Percentiles rank a stretch among this genome's conserved stretches.
Conservation (phyloP, 2,113 vertebrate genomes). For the Sarotherodon lohbergeri region DNA sequence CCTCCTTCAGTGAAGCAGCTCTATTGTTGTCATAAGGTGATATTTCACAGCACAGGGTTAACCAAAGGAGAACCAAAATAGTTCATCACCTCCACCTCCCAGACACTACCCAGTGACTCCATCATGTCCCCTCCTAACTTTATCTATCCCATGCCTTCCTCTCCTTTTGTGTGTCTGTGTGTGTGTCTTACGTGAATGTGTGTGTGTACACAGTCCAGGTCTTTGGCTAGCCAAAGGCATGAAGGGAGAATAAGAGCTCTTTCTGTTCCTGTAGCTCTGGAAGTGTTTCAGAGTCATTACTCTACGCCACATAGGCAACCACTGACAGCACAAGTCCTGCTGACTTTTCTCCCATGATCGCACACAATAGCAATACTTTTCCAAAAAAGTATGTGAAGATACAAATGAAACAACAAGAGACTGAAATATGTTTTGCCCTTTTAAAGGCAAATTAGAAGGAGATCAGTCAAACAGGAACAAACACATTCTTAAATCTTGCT, state of each 20-base stretch:
- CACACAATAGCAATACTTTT: background rate
- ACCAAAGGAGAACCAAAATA: constrained; percentile 59
- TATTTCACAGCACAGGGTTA: constrained; percentile 70
- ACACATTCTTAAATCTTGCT: background rate
- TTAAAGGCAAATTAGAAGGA: background rate
- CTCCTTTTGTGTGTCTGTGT: constrained; percentile 7
- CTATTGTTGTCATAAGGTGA: constrained; percentile 72
- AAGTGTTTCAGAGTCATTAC: constrained; percentile 25
- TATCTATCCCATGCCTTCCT: constrained; percentile 7
- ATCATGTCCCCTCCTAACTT: constrained; percentile 6
- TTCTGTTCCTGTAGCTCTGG: constrained; percentile 14
- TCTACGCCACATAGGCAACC: background rate
- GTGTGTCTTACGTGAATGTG: background rate
- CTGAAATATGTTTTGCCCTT: background rate
- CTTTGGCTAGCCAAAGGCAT: constrained; percentile 12
- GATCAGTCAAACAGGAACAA: background rate
- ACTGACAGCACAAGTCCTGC: background rate
- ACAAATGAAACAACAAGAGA: background rate
- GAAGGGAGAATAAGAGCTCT: constrained; percentile 12
- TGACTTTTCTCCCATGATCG: background rate
- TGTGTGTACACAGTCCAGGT: constrained; percentile 11
- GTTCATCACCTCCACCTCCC: constrained; percentile 51
- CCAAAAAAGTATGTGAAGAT: background rate
- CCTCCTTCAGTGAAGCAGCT: constrained; percentile 45
- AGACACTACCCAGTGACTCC: constrained; percentile 26